Evolutionary conservation across 92 coral and sea anemone genomes (phyloP).

Genomic region (Parazoanthus atlanticus): DNA sequence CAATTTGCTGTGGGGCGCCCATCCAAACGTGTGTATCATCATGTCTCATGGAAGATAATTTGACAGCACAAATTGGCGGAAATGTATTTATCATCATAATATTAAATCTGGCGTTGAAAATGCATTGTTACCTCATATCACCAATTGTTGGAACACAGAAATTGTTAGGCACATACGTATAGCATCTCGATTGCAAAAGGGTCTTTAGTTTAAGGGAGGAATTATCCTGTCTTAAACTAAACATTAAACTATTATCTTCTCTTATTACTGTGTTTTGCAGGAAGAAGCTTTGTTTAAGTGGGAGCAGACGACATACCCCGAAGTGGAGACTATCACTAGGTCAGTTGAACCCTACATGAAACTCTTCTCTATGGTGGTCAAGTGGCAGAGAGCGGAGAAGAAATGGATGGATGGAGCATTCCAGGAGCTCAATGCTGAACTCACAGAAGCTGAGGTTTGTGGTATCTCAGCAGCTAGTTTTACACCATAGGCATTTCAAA

Average conservation of each 20-base stretch:
- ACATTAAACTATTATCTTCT: neutral
- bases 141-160: no score
- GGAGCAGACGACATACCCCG: slow-evolving; percentile 98
- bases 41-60: neutral
- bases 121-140: neutral
- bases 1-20: neutral
- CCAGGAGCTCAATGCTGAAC: slow-evolving; percentile 89
- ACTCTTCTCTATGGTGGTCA: slow-evolving; percentile 90
- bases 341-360: slow-evolving; percentile 96
- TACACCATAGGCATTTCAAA: neutral
- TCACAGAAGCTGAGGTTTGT: slow-evolving; percentile 94
- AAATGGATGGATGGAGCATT: slow-evolving; percentile 99
- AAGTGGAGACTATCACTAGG: slow-evolving; percentile 84
- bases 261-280: slow-evolving; percentile 42
- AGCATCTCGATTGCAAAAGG: no score
- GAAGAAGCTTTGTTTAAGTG: slow-evolving; percentile 97
- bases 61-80: neutral
- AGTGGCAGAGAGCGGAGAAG: slow-evolving; percentile 99
- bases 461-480: neutral
- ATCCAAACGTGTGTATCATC: neutral
- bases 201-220: neutral
- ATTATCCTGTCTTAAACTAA: no score
- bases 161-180: no score
- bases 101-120: neutral
- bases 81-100: neutral